Percentiles rank a stretch among this genome's conserved stretches.
Conservation (phyloP, 2,113 vertebrate species). For the Cinclus mexicanus region DNA sequence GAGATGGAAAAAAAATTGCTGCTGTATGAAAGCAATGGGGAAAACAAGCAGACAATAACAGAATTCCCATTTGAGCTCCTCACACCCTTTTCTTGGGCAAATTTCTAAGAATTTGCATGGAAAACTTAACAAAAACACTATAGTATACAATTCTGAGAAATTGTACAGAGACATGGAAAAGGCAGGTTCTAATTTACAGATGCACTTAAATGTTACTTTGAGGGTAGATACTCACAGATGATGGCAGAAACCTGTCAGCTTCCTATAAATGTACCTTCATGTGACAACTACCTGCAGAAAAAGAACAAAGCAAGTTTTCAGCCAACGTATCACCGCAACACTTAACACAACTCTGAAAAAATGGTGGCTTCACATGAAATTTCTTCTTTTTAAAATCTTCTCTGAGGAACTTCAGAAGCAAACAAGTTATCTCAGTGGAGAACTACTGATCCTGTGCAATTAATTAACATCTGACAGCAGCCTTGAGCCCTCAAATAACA, state of each 20-base stretch:
- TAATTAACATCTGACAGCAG: slow-evolving; percentile 7
- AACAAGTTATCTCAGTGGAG: background rate
- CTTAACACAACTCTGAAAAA: background rate
- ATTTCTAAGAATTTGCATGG: background rate
- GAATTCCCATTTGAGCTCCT: background rate
- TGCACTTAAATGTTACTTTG: background rate
- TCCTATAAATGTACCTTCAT: background rate
- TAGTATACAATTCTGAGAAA: background rate
- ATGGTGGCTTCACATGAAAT: background rate
- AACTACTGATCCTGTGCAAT: background rate
- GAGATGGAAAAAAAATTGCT: background rate
- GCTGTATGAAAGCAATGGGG: background rate
- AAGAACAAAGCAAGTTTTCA: background rate
- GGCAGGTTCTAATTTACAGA: background rate
- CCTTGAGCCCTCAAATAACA: slow-evolving; percentile 22
- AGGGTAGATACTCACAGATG: slow-evolving; percentile 42
- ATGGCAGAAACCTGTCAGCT: background rate
- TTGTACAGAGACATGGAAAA: background rate
- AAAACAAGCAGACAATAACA: background rate
- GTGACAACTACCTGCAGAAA: background rate
- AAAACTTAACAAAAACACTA: background rate
- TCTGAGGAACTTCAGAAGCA: background rate
- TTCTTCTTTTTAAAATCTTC: background rate
- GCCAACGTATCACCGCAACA: background rate
- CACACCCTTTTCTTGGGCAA: background rate